Evolutionary conservation across 2,888 invertebrate species (phyloP), one percentile per base, ranked within the genome.

Genomic region (Digitonthophagus gazella): DNA sequence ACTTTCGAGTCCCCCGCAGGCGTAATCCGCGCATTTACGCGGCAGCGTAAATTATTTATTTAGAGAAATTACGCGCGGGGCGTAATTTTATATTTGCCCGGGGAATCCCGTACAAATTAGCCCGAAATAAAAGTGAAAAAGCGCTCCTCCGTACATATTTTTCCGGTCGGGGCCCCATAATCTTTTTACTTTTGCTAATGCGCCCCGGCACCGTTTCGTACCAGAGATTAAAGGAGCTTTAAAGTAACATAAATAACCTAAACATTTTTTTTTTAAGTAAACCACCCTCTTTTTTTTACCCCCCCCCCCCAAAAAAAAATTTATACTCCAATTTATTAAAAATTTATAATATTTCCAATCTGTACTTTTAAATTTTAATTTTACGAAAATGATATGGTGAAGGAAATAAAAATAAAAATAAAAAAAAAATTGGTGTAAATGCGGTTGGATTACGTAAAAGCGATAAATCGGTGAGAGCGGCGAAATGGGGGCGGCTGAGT

Each of bases 401-500:
- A n/a, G n/a, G n/a, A n/a, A n/a, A n/a, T n/a, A n/a, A n/a, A n/a
- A n/a, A n/a, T n/a, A n/a, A n/a, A 44, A 44, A 44, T 8, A 11
- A 44, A 44, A 44, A 8, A 44, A 44, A 44, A 44, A 44, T 44
- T 6, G 6, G 28, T 44, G 28, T 44, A 44, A 44, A 44, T 44
- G 28, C 28, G 28, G 28, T 44, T n/a, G 28, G 28, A 44, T 44
- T 44, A 44, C 28, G 28, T 44, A 44, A 44, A 44, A 44, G 28
- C 28, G 11, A 44, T 44, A 44, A 44, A 44, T 44, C 28, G 28
- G n/a, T n/a, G 18, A 14, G 5, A 61, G 20, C 61, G 16, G 61
- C 20, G 57, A 57, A 57, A 57, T 54, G 20, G 54, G 54, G 18
- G 44, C 65, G 65, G 15, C 65, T 14, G 16, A 54, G 14, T 15